A percentile compares a stretch with the other conserved stretches of the same genome.
Evolutionary conservation across 2,888 invertebrate species (phyloP).

Genomic region (Thalpophila matura): DNA sequence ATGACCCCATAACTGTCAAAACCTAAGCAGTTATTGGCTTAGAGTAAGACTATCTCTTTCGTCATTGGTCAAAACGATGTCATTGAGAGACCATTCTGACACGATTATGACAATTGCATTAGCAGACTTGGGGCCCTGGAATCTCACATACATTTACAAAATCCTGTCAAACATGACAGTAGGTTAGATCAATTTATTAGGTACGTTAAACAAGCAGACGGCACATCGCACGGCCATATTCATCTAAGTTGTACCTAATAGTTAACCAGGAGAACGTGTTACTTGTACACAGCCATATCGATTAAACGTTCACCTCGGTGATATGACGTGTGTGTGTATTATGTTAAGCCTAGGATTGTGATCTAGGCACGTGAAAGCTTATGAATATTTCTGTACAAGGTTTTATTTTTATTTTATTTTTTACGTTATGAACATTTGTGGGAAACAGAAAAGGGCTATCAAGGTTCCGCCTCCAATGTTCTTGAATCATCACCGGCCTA

Average conservation of each 20-base stretch:
- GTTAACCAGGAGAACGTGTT: constrained; percentile 16
- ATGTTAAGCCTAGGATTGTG: constrained; percentile 29
- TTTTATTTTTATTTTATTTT: not conserved
- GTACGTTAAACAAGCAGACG: not conserved
- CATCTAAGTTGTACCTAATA: not conserved
- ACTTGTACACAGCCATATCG: constrained; percentile 31
- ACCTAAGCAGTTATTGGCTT: too few relatives aligned
- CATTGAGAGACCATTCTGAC: too few relatives aligned
- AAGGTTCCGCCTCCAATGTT: not conserved
- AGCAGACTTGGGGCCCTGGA: too few relatives aligned
- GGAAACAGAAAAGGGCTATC: not conserved
- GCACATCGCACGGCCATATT: not conserved
- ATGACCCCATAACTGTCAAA: too few relatives aligned
- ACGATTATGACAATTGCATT: too few relatives aligned
- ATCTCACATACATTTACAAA: not conserved
- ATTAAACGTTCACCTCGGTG: constrained; percentile 42
- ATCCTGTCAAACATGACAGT: constrained; percentile 7
- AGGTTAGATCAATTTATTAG: not conserved
- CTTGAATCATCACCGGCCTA: too few relatives aligned
- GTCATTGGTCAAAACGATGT: too few relatives aligned
- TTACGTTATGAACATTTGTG: not conserved
- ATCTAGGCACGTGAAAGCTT: constrained; percentile 17
- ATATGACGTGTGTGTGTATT: constrained; percentile 24
- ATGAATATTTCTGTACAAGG: not conserved
- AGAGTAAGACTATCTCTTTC: too few relatives aligned